These are phyloP conservation scores for Tubulanus polymorphus DNA, from an alignment of 2,888 invertebrate species.

Conservation along the genomic window DNA sequence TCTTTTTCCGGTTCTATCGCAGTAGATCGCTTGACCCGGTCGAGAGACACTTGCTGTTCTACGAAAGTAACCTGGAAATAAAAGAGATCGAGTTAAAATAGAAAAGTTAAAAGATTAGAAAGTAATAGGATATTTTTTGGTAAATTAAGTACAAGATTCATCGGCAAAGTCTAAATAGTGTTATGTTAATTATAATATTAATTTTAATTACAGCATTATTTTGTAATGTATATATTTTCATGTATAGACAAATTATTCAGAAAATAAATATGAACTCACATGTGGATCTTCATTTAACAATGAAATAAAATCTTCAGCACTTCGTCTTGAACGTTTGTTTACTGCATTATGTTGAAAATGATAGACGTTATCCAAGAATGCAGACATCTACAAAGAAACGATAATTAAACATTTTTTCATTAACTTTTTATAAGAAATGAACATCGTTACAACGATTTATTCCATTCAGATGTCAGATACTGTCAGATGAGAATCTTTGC, in stretches of 20 bases:
- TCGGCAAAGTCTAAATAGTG: background rate
- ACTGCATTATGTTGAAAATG: conserved; percentile 30
- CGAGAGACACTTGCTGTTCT: conserved; percentile 35
- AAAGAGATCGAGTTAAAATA: too few relatives aligned
- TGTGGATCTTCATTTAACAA: conserved; percentile 28
- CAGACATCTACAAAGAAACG: conserved; percentile 16
- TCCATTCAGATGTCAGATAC: too few relatives aligned
- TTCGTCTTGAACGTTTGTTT: conserved; percentile 32
- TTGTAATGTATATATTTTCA: background rate
- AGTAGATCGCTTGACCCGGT: conserved; percentile 35
- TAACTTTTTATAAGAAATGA: too few relatives aligned
- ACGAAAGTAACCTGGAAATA: conserved; percentile 33
- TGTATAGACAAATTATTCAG: background rate
- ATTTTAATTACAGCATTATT: too few relatives aligned
- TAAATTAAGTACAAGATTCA: background rate
- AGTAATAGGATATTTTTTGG: background rate
- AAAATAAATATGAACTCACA: conserved; percentile 21
- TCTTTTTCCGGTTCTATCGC: too few relatives aligned
- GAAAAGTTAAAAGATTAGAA: background rate
- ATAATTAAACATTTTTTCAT: too few relatives aligned
- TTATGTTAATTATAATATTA: too few relatives aligned
- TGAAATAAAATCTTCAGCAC: conserved; percentile 28
- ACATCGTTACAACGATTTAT: too few relatives aligned
- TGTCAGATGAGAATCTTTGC: background rate
- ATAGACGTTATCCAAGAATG: conserved; percentile 22